These are phyloP conservation scores for Temnothorax unifasciatus DNA, from an alignment of 2,888 invertebrate species.

Conservation along the genomic window DNA sequence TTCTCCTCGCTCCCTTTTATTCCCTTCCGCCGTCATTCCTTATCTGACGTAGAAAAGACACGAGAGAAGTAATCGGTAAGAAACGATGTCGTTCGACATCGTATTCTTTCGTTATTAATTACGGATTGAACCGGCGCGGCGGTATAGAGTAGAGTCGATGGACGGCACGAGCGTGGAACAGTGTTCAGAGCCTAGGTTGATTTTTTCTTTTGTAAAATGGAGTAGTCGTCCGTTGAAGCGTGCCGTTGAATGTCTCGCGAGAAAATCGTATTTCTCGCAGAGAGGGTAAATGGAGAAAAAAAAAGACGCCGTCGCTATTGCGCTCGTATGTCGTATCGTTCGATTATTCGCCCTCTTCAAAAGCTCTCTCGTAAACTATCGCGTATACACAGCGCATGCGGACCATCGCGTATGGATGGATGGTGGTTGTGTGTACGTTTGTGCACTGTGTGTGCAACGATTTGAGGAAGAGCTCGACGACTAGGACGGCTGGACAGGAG, in stretches of 20 bases:
- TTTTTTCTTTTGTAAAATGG: background rate
- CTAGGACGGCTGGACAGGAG: slow-evolving; percentile 65
- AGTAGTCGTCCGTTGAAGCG: slow-evolving; percentile 4
- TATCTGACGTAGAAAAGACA: slow-evolving; percentile 46
- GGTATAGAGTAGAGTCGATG: slow-evolving; percentile 11
- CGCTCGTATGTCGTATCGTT: slow-evolving; percentile 4
- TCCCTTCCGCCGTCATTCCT: slow-evolving; percentile 19
- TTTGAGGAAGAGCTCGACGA: slow-evolving; percentile 77
- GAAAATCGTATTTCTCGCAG: slow-evolving; percentile 33
- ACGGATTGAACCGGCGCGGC: slow-evolving; percentile 19
- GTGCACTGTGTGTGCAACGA: slow-evolving; percentile 64
- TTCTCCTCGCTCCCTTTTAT: slow-evolving; percentile 15
- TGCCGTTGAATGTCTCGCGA: slow-evolving; percentile 43
- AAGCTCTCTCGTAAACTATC: slow-evolving; percentile 24
- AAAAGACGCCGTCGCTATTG: background rate
- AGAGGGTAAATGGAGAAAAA: slow-evolving; percentile 10
- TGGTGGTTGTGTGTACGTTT: slow-evolving; percentile 57
- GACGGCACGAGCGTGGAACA: slow-evolving; percentile 7
- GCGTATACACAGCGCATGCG: slow-evolving; percentile 42
- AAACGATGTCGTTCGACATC: slow-evolving; percentile 56
- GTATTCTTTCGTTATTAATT: slow-evolving; percentile 58
- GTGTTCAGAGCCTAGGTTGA: slow-evolving; percentile 22
- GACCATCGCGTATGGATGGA: slow-evolving; percentile 37
- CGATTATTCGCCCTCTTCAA: slow-evolving; percentile 23
- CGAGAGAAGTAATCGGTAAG: slow-evolving; percentile 37